Base-by-base conservation (phyloP, 1,140 invertebrate species). In the Araneus ventricosus region DNA sequence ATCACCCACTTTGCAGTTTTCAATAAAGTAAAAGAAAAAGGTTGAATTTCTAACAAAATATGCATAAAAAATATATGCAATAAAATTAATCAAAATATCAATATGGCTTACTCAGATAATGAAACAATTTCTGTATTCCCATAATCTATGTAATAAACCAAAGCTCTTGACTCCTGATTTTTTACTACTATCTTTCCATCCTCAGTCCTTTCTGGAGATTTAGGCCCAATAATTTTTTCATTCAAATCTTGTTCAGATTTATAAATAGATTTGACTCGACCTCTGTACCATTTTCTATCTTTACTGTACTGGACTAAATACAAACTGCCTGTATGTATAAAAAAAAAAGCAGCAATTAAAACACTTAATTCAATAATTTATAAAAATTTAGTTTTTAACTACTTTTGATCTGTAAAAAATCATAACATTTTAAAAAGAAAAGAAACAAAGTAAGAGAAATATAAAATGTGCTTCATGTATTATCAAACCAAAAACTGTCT, bases 141-240 rank as follows among this genome's bases (percentile, higher is more conserved):
- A 94, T 96, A 96, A 94, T 97, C 96, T 52, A 96, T 95, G 94
- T 96, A 96, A n/a, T 95, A 88, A 2, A 92, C 93, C 41, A 67
- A 67, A 63, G 61, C 85, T 91, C n/a, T n/a, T 57, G 6, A 8
- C 61, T 87, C 63, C 41, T 39, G 61, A 6, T 70, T 24, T 37
- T 52, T 61, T 30, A 22, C 27, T 59, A 39, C 4, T n/a, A 34
- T 34, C 22, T 37, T 85, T 27, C 30, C 61, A 34, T 75, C 63
- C 45, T 17, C 14, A 57, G 30, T 52, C 14, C 27, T 70, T 22
- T 8, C 24, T 34, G 6, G 59, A 2, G 10, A 27, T 86, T 86
- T 86, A 7, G 5, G 30, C 6, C 34, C 89, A 61, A 27, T 22
- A 61, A n/a, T 27, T 30, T 41, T 24, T 2, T 61, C 52, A 86